Conservation (phyloP, 2,888 invertebrate genomes). For the Azorinus chamasolen region DNA sequence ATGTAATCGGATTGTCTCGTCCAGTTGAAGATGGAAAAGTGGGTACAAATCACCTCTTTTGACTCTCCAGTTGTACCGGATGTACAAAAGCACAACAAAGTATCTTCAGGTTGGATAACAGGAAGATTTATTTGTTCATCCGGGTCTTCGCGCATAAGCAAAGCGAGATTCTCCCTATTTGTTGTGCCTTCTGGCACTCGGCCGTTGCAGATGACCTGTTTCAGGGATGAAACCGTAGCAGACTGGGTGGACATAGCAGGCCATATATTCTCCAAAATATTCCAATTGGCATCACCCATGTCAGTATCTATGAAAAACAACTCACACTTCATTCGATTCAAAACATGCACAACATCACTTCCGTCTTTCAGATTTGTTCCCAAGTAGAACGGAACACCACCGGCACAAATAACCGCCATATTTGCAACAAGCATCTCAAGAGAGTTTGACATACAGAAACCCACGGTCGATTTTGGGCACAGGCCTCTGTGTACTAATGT, state of each 20-base stretch:
- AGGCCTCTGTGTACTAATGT: slow-evolving; percentile 36
- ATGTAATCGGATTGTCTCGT: slow-evolving; percentile 1
- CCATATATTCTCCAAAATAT: slow-evolving; percentile 40
- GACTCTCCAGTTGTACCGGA: slow-evolving; percentile 57
- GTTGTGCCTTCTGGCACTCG: background rate
- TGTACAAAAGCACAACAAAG: slow-evolving; percentile 30
- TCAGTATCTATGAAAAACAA: slow-evolving; percentile 32
- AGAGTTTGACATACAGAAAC: slow-evolving; percentile 54
- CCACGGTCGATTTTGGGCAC: slow-evolving; percentile 29
- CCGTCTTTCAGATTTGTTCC: slow-evolving; percentile 46
- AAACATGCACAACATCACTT: slow-evolving; percentile 41
- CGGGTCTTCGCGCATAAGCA: background rate
- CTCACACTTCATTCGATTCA: slow-evolving; percentile 1
- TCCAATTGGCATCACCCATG: slow-evolving; percentile 34
- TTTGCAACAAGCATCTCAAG: slow-evolving; percentile 36
- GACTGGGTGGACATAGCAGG: background rate
- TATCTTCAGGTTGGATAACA: slow-evolving; percentile 50
- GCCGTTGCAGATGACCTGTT: slow-evolving; percentile 34
- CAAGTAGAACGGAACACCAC: slow-evolving; percentile 43
- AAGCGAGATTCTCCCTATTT: background rate
- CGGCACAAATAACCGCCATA: slow-evolving; percentile 38
- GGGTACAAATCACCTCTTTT: slow-evolving; percentile 46
- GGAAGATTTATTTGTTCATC: slow-evolving; percentile 19
- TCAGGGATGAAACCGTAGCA: slow-evolving; percentile 20
- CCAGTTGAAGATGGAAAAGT: slow-evolving; percentile 50